Conservation (phyloP, 2,113 vertebrate genomes). For the Neodon shergylaensis region DNA sequence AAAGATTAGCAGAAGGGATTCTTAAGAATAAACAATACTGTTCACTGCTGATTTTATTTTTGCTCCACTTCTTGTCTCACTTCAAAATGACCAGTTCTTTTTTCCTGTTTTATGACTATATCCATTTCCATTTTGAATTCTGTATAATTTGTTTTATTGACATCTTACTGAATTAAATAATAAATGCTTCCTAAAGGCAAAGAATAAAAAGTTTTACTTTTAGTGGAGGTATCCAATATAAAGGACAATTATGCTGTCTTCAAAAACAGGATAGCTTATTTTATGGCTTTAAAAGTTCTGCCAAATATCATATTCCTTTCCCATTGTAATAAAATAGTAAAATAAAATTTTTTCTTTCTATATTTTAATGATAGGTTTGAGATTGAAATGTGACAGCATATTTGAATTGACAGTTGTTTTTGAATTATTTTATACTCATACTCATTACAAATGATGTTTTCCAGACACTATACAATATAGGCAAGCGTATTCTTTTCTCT, state of each 20-base stretch:
- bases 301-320: not conserved
- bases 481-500: not conserved
- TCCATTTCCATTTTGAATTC: constrained; percentile 11
- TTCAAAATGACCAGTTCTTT: not conserved
- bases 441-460: constrained; percentile 43
- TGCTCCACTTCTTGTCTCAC: not conserved
- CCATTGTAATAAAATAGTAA: not conserved
- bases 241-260: constrained; percentile 27
- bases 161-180: constrained; percentile 1
- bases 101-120: not conserved
- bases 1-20: not conserved
- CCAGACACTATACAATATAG: not conserved
- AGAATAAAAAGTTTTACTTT: constrained; percentile 46
- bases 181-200: not conserved
- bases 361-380: not conserved
- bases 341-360: not conserved
- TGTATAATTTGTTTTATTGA: constrained; percentile 1
- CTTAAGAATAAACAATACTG: not conserved
- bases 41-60: not conserved
- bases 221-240: not conserved
- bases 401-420: constrained; percentile 18
- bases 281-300: not conserved
- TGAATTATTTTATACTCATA: constrained; percentile 5
- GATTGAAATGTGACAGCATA: not conserved
- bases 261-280: not conserved